Base-by-base conservation (phyloP, 2,797 vertebrate species). In the Pseudochromis fuscus region DNA sequence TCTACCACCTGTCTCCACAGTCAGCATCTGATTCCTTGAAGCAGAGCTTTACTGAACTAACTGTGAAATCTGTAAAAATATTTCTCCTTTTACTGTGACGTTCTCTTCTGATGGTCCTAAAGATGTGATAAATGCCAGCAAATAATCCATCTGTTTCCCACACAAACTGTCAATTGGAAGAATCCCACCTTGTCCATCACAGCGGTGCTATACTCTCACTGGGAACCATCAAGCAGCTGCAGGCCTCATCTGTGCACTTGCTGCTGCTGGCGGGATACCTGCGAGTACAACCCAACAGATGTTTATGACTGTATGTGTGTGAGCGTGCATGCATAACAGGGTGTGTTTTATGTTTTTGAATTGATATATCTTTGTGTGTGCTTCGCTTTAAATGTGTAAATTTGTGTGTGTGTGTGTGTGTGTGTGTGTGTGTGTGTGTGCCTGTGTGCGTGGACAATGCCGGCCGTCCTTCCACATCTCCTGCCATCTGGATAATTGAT, bases 401-500 rank as follows among this genome's bases (percentile, higher is more conserved):
- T 67, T 44, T 61, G 76, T 67, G 62, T 53, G 52, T 48, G 55
- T 19, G 1, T 40, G 55, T n/a, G 48, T 57, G 38, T 51, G 49
- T 62, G 52, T 76, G 38, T 64, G 65, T 61, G 76, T 67, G 62
- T 53, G 52, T 48, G 55, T 19, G 1, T 40, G 55, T n/a, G 48
- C 53, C 33, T 51, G 49, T 62, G 52, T 76, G 38, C 61, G 65
- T 35, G 67, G 66, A 76, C 57, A 75, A 53, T 57, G 72, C 69
- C 71, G 76, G 66, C 72, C 57, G 45, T 70, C 82, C 77, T 67
- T 77, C 69, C 68, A 51, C 67, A 67, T 83, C 80, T 58, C 75
- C 53, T 58, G 87, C 92, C 93, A 94, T 93, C 92, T 94, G 93
- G 93, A 90, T 92, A 93, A 94, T 83, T 91, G 89, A 94, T 93